A percentile compares a stretch with the other conserved stretches of the same genome.
These are phyloP conservation scores for Orthosia cruda DNA, from an alignment of 2,888 invertebrate genomes.

Conservation along the genomic window DNA sequence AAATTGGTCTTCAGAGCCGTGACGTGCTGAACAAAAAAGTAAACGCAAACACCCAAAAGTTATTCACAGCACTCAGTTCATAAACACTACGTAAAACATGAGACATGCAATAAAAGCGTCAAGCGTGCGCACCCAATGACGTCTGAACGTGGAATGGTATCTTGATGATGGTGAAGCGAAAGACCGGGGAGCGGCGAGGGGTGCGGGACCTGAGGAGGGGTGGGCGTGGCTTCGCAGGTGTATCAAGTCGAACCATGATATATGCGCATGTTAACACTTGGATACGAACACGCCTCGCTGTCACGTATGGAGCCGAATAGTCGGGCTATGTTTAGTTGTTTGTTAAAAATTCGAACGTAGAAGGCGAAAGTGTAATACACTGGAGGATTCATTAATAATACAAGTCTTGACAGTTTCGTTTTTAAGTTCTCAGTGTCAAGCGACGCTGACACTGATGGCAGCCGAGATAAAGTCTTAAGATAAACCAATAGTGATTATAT, in stretches of 20 bases:
- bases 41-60: slow-evolving; percentile 78
- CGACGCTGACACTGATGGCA: slow-evolving; percentile 73
- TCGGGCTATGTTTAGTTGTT: slow-evolving; percentile 82
- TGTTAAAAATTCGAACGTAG: slow-evolving; percentile 63
- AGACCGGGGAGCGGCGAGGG: slow-evolving; percentile 77
- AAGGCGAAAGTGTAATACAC: slow-evolving; percentile 81
- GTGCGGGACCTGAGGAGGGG: slow-evolving; percentile 71
- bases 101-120: slow-evolving; percentile 70
- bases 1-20: slow-evolving; percentile 59
- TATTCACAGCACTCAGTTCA: slow-evolving; percentile 84
- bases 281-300: slow-evolving; percentile 88
- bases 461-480: slow-evolving; percentile 77
- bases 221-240: slow-evolving; percentile 89
- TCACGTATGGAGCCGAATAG: slow-evolving; percentile 81
- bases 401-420: slow-evolving; percentile 69
- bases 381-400: slow-evolving; percentile 76
- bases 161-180: slow-evolving; percentile 85
- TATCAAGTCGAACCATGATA: slow-evolving; percentile 87
- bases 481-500: slow-evolving; percentile 68
- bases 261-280: slow-evolving; percentile 90
- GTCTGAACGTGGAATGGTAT: slow-evolving; percentile 86
- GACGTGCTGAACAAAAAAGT: slow-evolving; percentile 69
- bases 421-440: slow-evolving; percentile 67
- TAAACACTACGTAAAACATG: slow-evolving; percentile 77
- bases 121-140: slow-evolving; percentile 79